Conservation (phyloP, 2,888 invertebrate genomes). For the Tortricodes alternella region DNA sequence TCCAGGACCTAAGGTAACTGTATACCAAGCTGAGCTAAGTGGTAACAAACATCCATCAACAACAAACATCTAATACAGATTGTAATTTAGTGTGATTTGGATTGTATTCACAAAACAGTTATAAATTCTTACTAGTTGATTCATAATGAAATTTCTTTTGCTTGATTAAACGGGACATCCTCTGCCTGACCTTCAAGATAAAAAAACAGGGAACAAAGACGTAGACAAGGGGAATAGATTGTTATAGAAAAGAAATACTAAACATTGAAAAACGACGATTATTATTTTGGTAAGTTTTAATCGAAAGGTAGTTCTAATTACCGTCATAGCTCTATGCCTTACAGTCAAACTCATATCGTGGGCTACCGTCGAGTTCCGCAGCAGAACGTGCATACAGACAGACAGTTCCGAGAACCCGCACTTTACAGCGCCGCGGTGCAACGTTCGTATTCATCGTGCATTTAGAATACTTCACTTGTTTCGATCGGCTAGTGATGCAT, state of each 20-base stretch:
- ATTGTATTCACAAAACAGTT: not conserved
- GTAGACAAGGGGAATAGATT: no score
- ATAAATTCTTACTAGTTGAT: no score
- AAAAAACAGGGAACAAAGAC: no score
- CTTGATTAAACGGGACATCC: not conserved
- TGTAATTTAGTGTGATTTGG: not conserved
- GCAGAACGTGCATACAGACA: slow-evolving; percentile 33
- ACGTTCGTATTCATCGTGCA: slow-evolving; percentile 36
- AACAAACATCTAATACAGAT: not conserved
- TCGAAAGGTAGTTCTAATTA: not conserved
- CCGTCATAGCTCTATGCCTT: slow-evolving; percentile 6
- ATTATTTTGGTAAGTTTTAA: no score
- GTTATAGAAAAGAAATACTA: no score
- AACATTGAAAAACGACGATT: no score
- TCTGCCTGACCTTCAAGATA: no score
- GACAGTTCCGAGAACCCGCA: slow-evolving; percentile 40
- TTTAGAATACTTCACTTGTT: no score
- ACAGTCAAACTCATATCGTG: slow-evolving; percentile 19
- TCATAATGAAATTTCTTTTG: not conserved
- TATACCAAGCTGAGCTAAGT: no score
- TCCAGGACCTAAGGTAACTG: no score
- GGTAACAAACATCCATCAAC: no score
- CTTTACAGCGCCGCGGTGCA: slow-evolving; percentile 34
- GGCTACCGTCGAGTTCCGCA: slow-evolving; percentile 33
- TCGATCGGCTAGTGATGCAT: not conserved